Evolutionary conservation across 2,888 invertebrate genomes (phyloP), one percentile per base, ranked within the genome.

Genomic region (Pyrrhia umbra): DNA sequence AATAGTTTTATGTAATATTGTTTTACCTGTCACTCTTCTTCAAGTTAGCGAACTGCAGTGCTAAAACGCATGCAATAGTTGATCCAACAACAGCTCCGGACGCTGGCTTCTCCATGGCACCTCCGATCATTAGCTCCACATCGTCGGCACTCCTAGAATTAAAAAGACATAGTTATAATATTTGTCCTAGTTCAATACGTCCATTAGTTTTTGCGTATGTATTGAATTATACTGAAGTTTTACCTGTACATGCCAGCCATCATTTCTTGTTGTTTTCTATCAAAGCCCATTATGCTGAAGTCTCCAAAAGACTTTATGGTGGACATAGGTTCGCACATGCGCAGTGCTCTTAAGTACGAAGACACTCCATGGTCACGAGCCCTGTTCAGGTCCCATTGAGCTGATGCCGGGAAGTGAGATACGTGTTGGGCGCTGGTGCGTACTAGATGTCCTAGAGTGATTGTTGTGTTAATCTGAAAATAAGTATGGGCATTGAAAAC

Each of bases 11-110:
- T 2, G 27, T 4, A 27, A 40, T 3, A 13, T 3, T 42, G 16
- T 3, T 4, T 67, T 83, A 95, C 95, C 95, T 95, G 94, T 99
- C 99, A 56, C 98, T 97, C 81, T 97, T 97, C 81, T 98, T 96
- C 6, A 98, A 92, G 72, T 97, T 96, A 39, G 96, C 96, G 87
- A 99, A 98, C 89, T 99, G 99, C 56, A 96, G 90, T 23, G 97
- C 97, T 9, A 99, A 86, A 6, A 99, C 95, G 82, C 99, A 99
- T n/a, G 97, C 97, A 54, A 98, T 96, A 0, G 98, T 98, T 0
- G 97, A 97, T 1, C 99, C 99, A 4, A 99, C 96, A 0, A 98
- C 96, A 0, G 98, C 97, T 4, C 98, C 98, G 0, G 97, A 96
- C 0, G 96, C 95, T 0, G 98, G 97, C 56, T 96, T 96, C 90